phyloP scores from a whole-genome alignment of 2,888 invertebrate species.

The Synanthedon formicaeformis region DNA sequence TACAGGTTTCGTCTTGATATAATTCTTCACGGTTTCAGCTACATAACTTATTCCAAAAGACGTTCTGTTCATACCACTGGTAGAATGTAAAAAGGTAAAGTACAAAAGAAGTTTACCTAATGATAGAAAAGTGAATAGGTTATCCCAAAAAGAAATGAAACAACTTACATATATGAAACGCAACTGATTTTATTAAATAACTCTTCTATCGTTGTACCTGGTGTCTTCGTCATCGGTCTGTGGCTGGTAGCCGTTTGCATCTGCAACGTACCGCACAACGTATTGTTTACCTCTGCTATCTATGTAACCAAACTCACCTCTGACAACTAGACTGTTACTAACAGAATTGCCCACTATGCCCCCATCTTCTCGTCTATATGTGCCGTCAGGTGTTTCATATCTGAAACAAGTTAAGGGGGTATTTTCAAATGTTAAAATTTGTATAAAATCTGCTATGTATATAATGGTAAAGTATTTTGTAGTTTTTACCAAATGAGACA shows the following conservation, averaged over 20 bases:
- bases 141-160: no score
- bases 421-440: not conserved
- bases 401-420: constrained; percentile 23
- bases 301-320: constrained; percentile 66
- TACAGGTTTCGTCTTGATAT: no score
- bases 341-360: constrained; percentile 24
- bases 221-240: constrained; percentile 25
- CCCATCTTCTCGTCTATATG: constrained; percentile 62
- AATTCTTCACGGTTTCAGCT: no score
- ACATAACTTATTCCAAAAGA: no score
- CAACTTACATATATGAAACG: no score
- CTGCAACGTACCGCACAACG: constrained; percentile 67
- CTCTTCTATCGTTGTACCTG: constrained; percentile 51
- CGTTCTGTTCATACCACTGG: no score
- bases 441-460: no score
- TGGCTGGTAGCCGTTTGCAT: constrained; percentile 67
- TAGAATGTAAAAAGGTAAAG: no score
- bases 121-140: no score
- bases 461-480: no score
- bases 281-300: constrained; percentile 55
- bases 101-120: no score
- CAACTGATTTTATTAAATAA: constrained; percentile 23
- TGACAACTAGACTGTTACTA: constrained; percentile 30
- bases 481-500: no score
- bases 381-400: constrained; percentile 62